Evolutionary conservation across 2,888 invertebrate genomes (phyloP).

Genomic region (Drosophila nigricruria): DNA sequence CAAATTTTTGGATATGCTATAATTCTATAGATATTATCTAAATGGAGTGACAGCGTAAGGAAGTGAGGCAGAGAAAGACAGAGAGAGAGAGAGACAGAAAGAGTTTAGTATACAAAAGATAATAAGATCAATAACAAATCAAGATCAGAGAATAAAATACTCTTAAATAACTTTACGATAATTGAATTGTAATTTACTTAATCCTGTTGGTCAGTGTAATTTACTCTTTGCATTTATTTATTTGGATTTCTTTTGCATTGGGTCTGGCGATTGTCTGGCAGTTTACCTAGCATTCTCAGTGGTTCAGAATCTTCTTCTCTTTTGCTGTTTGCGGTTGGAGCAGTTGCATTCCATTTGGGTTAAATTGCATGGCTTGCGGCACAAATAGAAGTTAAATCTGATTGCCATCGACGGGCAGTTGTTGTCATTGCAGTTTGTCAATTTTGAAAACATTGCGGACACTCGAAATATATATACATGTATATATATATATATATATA

Average conservation of each 20-base stretch:
- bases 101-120: no score
- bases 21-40: no score
- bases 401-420: slow-evolving; percentile 10
- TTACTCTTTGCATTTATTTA: neutral
- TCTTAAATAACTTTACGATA: no score
- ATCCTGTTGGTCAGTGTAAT: slow-evolving; percentile 6
- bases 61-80: no score
- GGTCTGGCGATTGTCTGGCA: neutral
- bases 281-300: slow-evolving; percentile 2
- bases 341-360: slow-evolving; percentile 8
- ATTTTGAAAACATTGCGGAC: slow-evolving; percentile 27
- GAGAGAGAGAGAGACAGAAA: no score
- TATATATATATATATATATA: neutral
- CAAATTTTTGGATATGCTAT: no score
- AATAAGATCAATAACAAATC: no score
- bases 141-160: no score
- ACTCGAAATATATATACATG: neutral
- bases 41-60: no score
- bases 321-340: slow-evolving; percentile 17
- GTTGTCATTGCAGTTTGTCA: slow-evolving; percentile 17
- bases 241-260: neutral
- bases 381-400: slow-evolving; percentile 11
- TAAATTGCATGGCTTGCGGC: slow-evolving; percentile 23
- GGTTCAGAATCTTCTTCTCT: neutral
- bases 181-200: no score